These are phyloP conservation scores for Ameiurus melas DNA, from an alignment of 2,113 vertebrate species.

Conservation along the genomic window DNA sequence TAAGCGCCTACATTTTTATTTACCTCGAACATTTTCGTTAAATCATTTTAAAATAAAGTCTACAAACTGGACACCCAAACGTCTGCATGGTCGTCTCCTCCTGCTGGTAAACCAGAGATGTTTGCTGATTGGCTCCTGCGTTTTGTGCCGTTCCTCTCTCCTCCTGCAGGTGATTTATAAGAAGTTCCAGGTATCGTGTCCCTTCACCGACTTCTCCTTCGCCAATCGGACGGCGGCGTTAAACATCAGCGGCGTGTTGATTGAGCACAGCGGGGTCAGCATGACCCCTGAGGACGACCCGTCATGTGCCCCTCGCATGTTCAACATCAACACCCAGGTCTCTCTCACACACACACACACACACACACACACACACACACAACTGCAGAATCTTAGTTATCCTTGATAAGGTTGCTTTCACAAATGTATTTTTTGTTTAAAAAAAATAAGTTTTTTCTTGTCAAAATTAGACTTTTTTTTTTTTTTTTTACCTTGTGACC, in stretches of 20 bases:
- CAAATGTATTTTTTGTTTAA: too few species aligned
- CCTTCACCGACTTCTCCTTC: slow-evolving; percentile 65
- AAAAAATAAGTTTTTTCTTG: too few species aligned
- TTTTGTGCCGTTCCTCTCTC: not conserved
- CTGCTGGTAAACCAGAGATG: not conserved
- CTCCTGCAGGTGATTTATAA: slow-evolving; percentile 92
- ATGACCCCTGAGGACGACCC: slow-evolving; percentile 51
- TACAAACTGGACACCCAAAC: not conserved
- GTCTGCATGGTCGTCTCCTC: not conserved
- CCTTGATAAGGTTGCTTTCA: too few species aligned
- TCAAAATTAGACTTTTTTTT: too few species aligned
- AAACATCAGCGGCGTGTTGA: slow-evolving; percentile 63
- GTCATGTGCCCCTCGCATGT: slow-evolving; percentile 80
- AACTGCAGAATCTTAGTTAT: not conserved
- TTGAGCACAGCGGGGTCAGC: slow-evolving; percentile 57
- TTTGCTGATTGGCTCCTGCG: not conserved
- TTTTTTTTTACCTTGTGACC: too few species aligned
- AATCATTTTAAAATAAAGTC: not conserved
- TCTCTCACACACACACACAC: not conserved
- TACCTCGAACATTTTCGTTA: not conserved
- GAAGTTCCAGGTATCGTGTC: slow-evolving; percentile 91
- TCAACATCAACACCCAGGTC: slow-evolving; percentile 92
- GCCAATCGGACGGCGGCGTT: slow-evolving; percentile 68
- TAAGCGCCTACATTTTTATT: not conserved
- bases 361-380: slow-evolving; percentile 3